A percentile compares a stretch with the other conserved stretches of the same genome.
Conservation (phyloP, 1,140 invertebrate genomes). For the Zaprionus africanus region DNA sequence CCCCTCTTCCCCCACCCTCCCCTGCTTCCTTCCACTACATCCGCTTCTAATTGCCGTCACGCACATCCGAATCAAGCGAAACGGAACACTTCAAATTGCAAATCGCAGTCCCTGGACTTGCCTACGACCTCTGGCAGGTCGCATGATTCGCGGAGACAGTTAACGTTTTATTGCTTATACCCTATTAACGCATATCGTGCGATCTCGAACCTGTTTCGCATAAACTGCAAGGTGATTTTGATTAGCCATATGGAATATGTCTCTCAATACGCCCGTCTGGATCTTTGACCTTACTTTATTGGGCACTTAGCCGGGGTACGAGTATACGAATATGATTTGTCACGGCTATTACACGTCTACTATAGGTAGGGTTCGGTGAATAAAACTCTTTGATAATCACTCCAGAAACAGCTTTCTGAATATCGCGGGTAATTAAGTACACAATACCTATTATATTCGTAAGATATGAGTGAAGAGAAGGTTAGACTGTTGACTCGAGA, state of each 20-base stretch:
- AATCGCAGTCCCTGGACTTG: not conserved
- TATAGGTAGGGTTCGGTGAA: too few relatives aligned
- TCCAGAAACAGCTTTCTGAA: too few relatives aligned
- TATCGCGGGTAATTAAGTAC: too few relatives aligned
- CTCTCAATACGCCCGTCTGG: too few relatives aligned
- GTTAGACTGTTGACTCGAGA: too few relatives aligned
- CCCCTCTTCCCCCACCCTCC: not conserved
- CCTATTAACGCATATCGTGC: not conserved
- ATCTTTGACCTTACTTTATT: not conserved
- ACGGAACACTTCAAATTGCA: constrained; percentile 12
- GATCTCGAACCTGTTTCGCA: not conserved
- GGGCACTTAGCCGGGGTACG: not conserved
- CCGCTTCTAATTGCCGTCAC: constrained; percentile 30
- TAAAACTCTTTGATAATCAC: too few relatives aligned
- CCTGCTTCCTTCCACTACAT: too few relatives aligned
- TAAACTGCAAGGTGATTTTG: too few relatives aligned
- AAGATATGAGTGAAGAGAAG: too few relatives aligned
- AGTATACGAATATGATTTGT: not conserved
- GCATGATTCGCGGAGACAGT: not conserved
- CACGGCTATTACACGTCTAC: not conserved
- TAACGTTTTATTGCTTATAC: not conserved
- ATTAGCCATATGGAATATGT: too few relatives aligned
- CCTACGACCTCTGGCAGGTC: not conserved
- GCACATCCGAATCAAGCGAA: constrained; percentile 36
- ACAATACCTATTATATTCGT: too few relatives aligned